phyloP scores from a whole-genome alignment of 2,113 vertebrate genomes.

The Gambusia affinis region DNA sequence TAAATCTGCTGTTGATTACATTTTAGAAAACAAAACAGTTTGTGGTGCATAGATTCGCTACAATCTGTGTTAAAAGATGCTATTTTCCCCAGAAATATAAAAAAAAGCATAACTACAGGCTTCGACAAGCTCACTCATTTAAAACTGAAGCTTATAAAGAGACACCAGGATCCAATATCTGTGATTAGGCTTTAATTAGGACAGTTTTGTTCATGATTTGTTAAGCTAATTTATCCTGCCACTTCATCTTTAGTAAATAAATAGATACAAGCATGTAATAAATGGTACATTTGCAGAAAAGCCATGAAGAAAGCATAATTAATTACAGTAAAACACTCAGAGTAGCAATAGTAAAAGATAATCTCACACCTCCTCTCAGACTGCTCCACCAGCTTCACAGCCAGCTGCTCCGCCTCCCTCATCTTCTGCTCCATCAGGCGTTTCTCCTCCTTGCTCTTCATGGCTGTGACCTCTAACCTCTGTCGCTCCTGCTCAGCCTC shows the following conservation, averaged over 20 bases:
- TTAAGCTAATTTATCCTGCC: not conserved
- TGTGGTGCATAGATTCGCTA: not conserved
- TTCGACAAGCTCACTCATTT: not conserved
- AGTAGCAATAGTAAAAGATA: not conserved
- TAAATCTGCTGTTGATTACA: too few relatives aligned
- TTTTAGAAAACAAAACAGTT: too few relatives aligned
- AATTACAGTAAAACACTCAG: not conserved
- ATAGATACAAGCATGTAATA: not conserved
- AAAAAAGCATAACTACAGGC: not conserved
- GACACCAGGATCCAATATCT: not conserved
- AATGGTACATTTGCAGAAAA: accelerated
- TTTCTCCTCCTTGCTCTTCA: conserved; percentile 93
- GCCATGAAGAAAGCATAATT: not conserved
- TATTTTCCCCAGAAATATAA: not conserved
- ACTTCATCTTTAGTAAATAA: not conserved
- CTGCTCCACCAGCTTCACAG: conserved; percentile 91
- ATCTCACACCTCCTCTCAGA: conserved; percentile 86
- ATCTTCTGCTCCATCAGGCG: conserved; percentile 95
- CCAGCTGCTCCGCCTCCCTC: conserved; percentile 91
- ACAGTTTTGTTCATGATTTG: not conserved
- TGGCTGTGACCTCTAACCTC: conserved; percentile 87
- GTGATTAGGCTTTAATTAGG: not conserved
- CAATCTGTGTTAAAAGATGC: not conserved
- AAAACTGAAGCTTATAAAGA: not conserved
- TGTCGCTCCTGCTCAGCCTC: conserved; percentile 92